These are phyloP conservation scores for Amphipyra berbera DNA, from an alignment of 2,888 invertebrate species.

Conservation along the genomic window DNA sequence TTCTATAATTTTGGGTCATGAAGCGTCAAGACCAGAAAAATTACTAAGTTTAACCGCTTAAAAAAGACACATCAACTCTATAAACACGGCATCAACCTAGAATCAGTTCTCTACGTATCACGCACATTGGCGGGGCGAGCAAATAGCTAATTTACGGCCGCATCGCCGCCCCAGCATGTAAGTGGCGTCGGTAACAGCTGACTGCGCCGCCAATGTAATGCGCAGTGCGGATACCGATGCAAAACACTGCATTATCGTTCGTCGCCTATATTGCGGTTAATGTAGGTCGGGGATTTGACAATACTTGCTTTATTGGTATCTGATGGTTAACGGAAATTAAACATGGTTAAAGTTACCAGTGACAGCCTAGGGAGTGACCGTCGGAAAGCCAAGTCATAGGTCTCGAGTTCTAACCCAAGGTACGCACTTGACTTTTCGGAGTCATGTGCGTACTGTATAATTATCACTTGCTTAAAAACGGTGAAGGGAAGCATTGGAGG, in stretches of 20 bases:
- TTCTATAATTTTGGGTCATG: no score
- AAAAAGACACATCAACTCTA: slow-evolving; percentile 6
- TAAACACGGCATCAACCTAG: slow-evolving; percentile 1
- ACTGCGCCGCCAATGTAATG: slow-evolving; percentile 63
- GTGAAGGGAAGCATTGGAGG: no score
- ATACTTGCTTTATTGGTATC: slow-evolving; percentile 2
- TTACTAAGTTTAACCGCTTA: not conserved
- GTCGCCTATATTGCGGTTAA: slow-evolving; percentile 41
- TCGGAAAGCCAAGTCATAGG: no score
- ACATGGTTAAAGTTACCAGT: no score
- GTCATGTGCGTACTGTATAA: no score
- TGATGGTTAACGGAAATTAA: slow-evolving; percentile 3
- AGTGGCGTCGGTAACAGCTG: slow-evolving; percentile 44
- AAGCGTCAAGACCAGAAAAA: no score
- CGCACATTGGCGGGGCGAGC: slow-evolving; percentile 25
- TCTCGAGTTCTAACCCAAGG: no score
- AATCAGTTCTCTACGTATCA: slow-evolving; percentile 21
- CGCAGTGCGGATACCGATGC: slow-evolving; percentile 70
- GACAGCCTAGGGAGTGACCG: no score
- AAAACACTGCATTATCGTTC: slow-evolving; percentile 65
- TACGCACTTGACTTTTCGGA: no score
- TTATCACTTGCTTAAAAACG: no score
- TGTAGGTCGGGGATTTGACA: slow-evolving; percentile 20
- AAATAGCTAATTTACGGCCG: slow-evolving; percentile 46
- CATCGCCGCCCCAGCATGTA: slow-evolving; percentile 45